phyloP scores from a whole-genome alignment of 2,113 vertebrate species.

The Polyodon spathula region DNA sequence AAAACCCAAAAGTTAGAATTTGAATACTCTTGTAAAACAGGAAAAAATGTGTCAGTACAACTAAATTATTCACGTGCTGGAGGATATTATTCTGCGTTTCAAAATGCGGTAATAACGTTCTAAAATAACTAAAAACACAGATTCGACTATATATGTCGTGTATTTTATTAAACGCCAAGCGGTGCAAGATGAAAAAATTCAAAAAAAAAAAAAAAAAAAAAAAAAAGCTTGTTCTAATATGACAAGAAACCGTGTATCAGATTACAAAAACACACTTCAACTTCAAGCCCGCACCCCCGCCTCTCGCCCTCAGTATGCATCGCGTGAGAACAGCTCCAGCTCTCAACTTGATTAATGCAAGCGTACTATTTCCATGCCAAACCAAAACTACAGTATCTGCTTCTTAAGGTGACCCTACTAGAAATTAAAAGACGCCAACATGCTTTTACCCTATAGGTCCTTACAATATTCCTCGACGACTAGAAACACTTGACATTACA shows the following conservation, averaged over 20 bases:
- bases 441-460: too few species aligned
- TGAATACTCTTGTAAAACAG: too few species aligned
- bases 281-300: constrained; percentile 34
- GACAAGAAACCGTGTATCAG: constrained; percentile 42
- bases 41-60: too few species aligned
- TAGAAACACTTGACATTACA: too few species aligned
- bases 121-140: too few species aligned
- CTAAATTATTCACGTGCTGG: too few species aligned
- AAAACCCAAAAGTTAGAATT: too few species aligned
- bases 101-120: too few species aligned
- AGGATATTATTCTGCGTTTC: too few species aligned
- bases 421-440: not conserved
- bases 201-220: constrained; percentile 46
- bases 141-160: too few species aligned
- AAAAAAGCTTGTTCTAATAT: constrained; percentile 24
- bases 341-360: constrained; percentile 57
- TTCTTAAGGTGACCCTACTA: constrained; percentile 44
- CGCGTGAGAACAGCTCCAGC: constrained; percentile 53
- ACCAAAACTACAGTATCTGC: constrained; percentile 29
- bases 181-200: constrained; percentile 55
- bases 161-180: not conserved
- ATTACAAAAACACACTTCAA: constrained; percentile 52
- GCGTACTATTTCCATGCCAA: constrained; percentile 45
- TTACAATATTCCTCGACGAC: too few species aligned
- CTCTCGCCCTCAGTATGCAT: constrained; percentile 56